These are phyloP conservation scores for Percopsis omiscomaycus DNA, from an alignment of 2,797 vertebrate species.

Conservation along the genomic window DNA sequence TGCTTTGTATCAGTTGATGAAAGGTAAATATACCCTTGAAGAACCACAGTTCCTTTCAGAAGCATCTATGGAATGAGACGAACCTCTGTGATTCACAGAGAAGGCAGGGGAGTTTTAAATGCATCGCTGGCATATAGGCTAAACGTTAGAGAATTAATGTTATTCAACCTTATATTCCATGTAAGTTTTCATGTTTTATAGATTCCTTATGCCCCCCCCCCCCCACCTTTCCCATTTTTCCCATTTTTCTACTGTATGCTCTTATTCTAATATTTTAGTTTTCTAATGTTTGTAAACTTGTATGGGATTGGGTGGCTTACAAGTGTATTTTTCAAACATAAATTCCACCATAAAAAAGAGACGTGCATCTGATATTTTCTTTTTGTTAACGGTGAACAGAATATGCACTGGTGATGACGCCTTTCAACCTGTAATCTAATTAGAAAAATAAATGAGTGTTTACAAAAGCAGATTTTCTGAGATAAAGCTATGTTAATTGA, in stretches of 20 bases:
- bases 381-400: not conserved
- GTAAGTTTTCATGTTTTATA: constrained; percentile 22
- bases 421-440: too few relatives aligned
- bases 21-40: constrained; percentile 22
- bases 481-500: too few relatives aligned
- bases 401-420: constrained; percentile 13
- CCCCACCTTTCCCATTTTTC: not conserved
- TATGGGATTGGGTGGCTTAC: constrained; percentile 21
- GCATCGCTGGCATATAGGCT: constrained; percentile 4
- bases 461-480: too few relatives aligned
- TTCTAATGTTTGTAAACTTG: constrained; percentile 17
- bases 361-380: constrained; percentile 2
- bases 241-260: not conserved
- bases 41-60: constrained; percentile 25
- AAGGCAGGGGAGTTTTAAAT: not conserved
- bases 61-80: constrained; percentile 17
- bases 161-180: not conserved
- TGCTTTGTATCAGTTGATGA: constrained; percentile 23
- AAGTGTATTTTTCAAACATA: constrained; percentile 29
- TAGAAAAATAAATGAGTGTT: too few relatives aligned
- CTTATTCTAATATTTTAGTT: constrained; percentile 15
- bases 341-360: constrained; percentile 53
- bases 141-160: constrained; percentile 8
- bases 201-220: not conserved
- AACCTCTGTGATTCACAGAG: constrained; percentile 9